These are phyloP conservation scores for Callopanchax toddi DNA, from an alignment of 2,113 vertebrate species.

Conservation along the genomic window DNA sequence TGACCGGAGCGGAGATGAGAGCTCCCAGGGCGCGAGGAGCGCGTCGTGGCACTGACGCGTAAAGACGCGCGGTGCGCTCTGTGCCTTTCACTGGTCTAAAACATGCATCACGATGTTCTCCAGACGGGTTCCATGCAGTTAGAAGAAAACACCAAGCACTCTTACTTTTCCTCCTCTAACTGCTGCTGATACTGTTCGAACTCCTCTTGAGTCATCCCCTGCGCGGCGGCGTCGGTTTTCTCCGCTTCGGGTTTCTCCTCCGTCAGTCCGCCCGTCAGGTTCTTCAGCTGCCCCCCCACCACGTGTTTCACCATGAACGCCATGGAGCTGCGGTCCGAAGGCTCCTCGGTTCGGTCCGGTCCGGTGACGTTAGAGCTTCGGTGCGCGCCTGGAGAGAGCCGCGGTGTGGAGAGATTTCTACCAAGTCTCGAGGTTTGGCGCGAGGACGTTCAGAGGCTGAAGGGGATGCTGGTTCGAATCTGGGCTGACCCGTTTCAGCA, in stretches of 20 bases:
- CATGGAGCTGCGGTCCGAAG: constrained; percentile 79
- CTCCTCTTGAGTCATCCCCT: constrained; percentile 96
- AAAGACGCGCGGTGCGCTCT: constrained; percentile 55
- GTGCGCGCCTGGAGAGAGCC: constrained; percentile 48
- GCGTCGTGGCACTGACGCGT: constrained; percentile 61
- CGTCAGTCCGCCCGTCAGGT: constrained; percentile 91
- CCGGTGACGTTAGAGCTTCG: constrained; percentile 33
- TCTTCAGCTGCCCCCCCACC: constrained; percentile 97
- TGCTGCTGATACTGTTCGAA: constrained; percentile 97
- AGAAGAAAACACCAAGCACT: constrained; percentile 23
- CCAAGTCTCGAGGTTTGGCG: constrained; percentile 9
- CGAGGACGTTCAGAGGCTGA: no score
- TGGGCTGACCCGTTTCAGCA: constrained; percentile 65
- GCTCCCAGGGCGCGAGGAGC: constrained; percentile 65
- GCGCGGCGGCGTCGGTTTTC: constrained; percentile 87
- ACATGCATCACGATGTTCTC: constrained; percentile 7
- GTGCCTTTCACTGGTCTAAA: constrained; percentile 5
- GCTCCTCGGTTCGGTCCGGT: constrained; percentile 26
- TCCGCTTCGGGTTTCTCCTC: constrained; percentile 91
- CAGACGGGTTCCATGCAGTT: not conserved
- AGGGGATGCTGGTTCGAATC: no score
- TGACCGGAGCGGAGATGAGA: constrained; percentile 28
- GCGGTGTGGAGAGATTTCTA: constrained; percentile 19
- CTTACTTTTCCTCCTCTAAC: constrained; percentile 98
- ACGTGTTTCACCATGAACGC: constrained; percentile 98